phyloP scores from a whole-genome alignment of 2,797 vertebrate genomes.

The Microhierax caerulescens region DNA sequence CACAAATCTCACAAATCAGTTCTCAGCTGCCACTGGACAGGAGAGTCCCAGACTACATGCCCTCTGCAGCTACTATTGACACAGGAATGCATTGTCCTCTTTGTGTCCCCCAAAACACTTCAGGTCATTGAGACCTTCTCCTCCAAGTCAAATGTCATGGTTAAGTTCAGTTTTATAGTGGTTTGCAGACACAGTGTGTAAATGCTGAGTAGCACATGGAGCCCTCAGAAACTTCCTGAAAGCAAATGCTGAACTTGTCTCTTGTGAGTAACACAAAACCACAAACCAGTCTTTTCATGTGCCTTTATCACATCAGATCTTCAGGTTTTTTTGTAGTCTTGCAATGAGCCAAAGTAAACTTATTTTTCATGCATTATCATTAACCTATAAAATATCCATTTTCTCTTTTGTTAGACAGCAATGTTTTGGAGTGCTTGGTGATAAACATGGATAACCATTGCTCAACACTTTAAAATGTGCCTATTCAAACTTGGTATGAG shows the following conservation, averaged over 20 bases:
- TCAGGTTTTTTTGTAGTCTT: neutral
- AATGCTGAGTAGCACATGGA: neutral
- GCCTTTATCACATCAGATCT: conserved; percentile 20
- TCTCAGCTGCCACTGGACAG: neutral
- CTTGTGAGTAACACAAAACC: neutral
- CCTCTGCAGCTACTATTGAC: neutral
- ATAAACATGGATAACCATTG: neutral
- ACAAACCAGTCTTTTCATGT: neutral
- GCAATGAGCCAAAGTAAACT: conserved; percentile 5
- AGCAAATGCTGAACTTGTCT: neutral
- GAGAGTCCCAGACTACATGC: neutral
- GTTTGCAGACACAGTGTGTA: neutral
- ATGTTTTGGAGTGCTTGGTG: neutral
- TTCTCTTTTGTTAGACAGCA: neutral
- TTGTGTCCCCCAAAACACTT: neutral
- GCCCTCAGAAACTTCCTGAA: conserved; percentile 40
- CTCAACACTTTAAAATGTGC: neutral
- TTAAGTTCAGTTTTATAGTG: neutral
- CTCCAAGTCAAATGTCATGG: accelerated
- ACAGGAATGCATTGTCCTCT: neutral
- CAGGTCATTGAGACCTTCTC: neutral
- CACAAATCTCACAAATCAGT: too few relatives aligned
- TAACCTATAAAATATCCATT: neutral
- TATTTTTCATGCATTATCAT: neutral
- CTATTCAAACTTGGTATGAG: conserved; percentile 7